Evolutionary conservation across 2,113 vertebrate genomes (phyloP).

Genomic region (Myodes glareolus): DNA sequence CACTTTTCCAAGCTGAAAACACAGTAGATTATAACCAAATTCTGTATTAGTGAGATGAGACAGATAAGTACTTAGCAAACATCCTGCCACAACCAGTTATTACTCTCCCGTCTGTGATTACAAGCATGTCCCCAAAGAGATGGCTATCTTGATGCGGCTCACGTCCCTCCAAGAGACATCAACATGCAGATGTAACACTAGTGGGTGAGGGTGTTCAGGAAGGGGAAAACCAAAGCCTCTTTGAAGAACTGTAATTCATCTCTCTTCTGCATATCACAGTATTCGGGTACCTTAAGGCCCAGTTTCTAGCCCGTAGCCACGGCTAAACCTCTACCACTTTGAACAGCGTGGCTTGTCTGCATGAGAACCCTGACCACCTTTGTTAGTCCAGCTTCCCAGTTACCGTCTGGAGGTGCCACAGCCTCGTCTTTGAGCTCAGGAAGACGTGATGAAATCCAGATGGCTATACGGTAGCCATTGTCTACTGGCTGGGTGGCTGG

Average conservation of each 20-base stretch:
- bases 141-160: fast-evolving
- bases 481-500: not conserved
- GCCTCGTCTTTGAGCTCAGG: not conserved
- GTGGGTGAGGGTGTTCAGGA: not conserved
- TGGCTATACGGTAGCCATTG: fast-evolving
- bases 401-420: not conserved
- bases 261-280: not conserved
- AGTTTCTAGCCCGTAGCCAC: fast-evolving
- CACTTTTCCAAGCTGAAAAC: not conserved
- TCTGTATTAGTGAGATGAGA: not conserved
- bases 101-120: not conserved
- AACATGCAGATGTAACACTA: not conserved
- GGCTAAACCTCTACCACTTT: fast-evolving
- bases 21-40: not conserved
- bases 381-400: not conserved
- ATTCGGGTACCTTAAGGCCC: not conserved
- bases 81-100: not conserved
- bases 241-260: not conserved
- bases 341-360: too few species aligned
- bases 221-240: not conserved
- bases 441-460: fast-evolving
- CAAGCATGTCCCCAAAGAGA: not conserved
- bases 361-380: fast-evolving
- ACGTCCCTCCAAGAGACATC: not conserved
- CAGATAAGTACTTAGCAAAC: not conserved